Conservation (phyloP, 2,113 vertebrate genomes). For the Pao palembangensis region DNA sequence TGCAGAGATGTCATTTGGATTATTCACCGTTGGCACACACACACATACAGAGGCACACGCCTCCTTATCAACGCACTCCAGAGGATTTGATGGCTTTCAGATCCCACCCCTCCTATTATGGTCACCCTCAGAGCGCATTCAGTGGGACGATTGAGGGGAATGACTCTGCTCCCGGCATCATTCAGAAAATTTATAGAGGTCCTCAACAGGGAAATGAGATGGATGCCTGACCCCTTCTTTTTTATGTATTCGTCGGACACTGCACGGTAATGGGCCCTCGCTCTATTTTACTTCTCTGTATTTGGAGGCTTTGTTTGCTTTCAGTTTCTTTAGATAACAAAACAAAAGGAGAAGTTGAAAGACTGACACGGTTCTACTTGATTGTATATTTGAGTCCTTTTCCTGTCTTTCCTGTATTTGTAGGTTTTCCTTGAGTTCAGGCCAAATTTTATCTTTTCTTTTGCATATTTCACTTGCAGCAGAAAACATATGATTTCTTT, state of each 20-base stretch:
- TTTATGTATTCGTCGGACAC: slow-evolving; percentile 56
- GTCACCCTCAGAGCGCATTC: slow-evolving; percentile 61
- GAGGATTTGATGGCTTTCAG: slow-evolving; percentile 63
- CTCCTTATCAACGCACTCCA: slow-evolving; percentile 74
- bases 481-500: slow-evolving; percentile 22
- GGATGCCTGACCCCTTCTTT: slow-evolving; percentile 43
- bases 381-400: not conserved
- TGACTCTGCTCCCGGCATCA: slow-evolving; percentile 63
- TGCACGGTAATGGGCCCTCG: slow-evolving; percentile 59
- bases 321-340: slow-evolving; percentile 63
- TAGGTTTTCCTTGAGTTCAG: not conserved
- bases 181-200: slow-evolving; percentile 70
- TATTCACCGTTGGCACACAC: not conserved
- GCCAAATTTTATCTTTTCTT: not conserved
- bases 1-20: slow-evolving; percentile 2
- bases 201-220: slow-evolving; percentile 70
- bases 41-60: not conserved
- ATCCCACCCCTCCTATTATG: slow-evolving; percentile 68
- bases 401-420: not conserved
- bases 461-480: no score
- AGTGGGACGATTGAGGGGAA: slow-evolving; percentile 47
- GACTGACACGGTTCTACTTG: slow-evolving; percentile 27
- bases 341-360: slow-evolving; percentile 30
- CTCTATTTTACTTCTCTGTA: slow-evolving; percentile 57
- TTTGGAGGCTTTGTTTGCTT: slow-evolving; percentile 47